Percentiles rank a stretch among this genome's conserved stretches.
These are phyloP conservation scores for Psammodynastes pulverulentus DNA, from an alignment of 2,113 vertebrate genomes.

Conservation along the genomic window DNA sequence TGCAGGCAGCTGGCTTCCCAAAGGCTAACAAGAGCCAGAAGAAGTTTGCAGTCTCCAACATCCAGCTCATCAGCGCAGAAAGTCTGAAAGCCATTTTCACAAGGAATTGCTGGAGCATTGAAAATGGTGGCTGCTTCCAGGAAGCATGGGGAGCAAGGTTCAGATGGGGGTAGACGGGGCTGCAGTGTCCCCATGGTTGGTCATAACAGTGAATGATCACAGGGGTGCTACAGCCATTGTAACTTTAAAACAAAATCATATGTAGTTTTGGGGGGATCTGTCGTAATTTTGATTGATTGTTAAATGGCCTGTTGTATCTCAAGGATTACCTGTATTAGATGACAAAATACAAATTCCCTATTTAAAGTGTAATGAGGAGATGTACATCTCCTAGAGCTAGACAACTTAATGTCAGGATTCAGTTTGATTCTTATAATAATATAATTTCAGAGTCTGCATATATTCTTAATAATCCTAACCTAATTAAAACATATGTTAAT, in stretches of 20 bases:
- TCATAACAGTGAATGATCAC: background rate
- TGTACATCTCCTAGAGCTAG: background rate
- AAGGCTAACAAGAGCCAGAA: background rate
- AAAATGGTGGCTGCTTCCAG: background rate
- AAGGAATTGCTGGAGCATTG: background rate
- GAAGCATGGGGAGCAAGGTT: background rate
- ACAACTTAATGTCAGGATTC: background rate
- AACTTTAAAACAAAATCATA: background rate
- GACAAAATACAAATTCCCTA: background rate
- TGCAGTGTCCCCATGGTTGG: background rate
- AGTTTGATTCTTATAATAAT: background rate
- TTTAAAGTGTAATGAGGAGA: background rate
- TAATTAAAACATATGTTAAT: background rate
- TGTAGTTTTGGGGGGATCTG: background rate
- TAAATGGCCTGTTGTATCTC: background rate
- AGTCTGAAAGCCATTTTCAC: background rate
- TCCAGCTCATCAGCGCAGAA: background rate
- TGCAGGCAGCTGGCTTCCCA: background rate
- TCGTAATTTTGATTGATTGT: background rate
- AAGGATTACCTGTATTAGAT: background rate
- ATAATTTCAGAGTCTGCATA: background rate
- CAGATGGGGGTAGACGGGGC: background rate
- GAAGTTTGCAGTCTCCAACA: background rate
- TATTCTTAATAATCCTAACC: background rate
- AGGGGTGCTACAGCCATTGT: background rate